Evolutionary conservation across 1,140 invertebrate species (phyloP).

Genomic region (Aphis craccivora): DNA sequence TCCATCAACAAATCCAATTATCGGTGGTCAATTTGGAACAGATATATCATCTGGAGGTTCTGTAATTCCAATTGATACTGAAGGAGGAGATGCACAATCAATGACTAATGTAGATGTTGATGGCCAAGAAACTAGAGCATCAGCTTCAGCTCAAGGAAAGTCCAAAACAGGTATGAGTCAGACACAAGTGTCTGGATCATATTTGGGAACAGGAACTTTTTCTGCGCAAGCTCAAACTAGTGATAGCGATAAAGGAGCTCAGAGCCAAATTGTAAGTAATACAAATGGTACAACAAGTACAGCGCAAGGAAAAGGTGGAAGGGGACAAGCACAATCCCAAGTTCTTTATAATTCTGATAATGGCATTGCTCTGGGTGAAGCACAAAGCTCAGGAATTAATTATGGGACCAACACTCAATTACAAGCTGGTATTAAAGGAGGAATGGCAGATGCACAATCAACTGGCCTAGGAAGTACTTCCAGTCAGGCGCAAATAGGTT

Average conservation of each 20-base stretch:
- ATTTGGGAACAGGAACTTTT: constrained; percentile 78
- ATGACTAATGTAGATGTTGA: constrained; percentile 74
- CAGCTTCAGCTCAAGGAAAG: constrained; percentile 77
- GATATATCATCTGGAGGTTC: constrained; percentile 28
- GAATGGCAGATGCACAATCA: constrained; percentile 83
- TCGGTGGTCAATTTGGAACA: constrained; percentile 24
- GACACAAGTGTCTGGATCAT: constrained; percentile 80
- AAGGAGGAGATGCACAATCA: constrained; percentile 72
- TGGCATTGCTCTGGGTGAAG: constrained; percentile 75
- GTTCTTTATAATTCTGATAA: constrained; percentile 76
- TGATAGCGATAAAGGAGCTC: constrained; percentile 76
- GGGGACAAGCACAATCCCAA: constrained; percentile 79
- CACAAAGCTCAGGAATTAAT: constrained; percentile 75
- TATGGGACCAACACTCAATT: constrained; percentile 80
- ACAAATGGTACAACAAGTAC: constrained; percentile 77
- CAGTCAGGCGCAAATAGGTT: constrained; percentile 85
- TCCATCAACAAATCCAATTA: neutral
- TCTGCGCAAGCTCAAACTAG: constrained; percentile 82
- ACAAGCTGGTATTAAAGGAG: constrained; percentile 78
- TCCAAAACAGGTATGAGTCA: constrained; percentile 76
- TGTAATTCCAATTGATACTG: constrained; percentile 35
- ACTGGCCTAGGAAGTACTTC: constrained; percentile 82
- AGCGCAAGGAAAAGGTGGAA: constrained; percentile 76
- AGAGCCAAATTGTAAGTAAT: constrained; percentile 76
- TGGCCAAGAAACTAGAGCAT: constrained; percentile 75